Percentiles rank a stretch among this genome's conserved stretches.
Conservation (phyloP, 1,140 invertebrate species). For the Macrocentrus cingulum region DNA sequence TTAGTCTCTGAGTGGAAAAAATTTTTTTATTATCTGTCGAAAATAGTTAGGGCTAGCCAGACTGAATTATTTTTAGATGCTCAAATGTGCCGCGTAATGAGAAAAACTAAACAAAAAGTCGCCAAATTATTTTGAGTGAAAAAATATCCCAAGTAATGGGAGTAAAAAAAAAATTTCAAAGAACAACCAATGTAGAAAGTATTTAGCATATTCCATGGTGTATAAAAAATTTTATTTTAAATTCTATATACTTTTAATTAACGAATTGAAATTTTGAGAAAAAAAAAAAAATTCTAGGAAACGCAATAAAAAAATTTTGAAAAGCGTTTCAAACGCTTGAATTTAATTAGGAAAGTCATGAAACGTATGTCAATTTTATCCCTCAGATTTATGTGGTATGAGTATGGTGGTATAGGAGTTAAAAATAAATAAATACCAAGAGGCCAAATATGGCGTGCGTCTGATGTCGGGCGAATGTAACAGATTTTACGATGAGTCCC, state of each 20-base stretch:
- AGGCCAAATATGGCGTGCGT: neutral
- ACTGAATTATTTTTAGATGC: too few relatives aligned
- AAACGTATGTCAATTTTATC: conserved; percentile 55
- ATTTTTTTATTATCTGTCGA: too few relatives aligned
- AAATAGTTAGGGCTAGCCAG: too few relatives aligned
- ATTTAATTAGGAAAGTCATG: conserved; percentile 51
- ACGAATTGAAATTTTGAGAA: neutral
- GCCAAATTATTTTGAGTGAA: neutral
- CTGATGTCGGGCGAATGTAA: conserved; percentile 15
- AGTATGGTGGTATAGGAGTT: conserved; percentile 26
- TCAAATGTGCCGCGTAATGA: neutral
- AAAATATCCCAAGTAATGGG: neutral
- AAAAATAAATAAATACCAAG: conserved; percentile 10
- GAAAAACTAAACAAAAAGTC: neutral
- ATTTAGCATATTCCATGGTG: too few relatives aligned
- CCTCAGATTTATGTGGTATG: conserved; percentile 44
- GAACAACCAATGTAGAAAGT: conserved; percentile 1
- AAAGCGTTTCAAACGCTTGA: conserved; percentile 26
- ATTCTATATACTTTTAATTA: neutral
- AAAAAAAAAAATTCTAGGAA: conserved; percentile 7
- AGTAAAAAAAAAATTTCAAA: neutral
- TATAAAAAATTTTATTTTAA: too few relatives aligned
- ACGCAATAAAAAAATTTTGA: conserved; percentile 16
- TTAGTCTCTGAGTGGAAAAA: too few relatives aligned
- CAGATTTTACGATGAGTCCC: conserved; percentile 43